Evolutionary conservation across 2,797 vertebrate species (phyloP), one percentile per base, ranked within the genome.

Genomic region (Gadopsis bispinosus): DNA sequence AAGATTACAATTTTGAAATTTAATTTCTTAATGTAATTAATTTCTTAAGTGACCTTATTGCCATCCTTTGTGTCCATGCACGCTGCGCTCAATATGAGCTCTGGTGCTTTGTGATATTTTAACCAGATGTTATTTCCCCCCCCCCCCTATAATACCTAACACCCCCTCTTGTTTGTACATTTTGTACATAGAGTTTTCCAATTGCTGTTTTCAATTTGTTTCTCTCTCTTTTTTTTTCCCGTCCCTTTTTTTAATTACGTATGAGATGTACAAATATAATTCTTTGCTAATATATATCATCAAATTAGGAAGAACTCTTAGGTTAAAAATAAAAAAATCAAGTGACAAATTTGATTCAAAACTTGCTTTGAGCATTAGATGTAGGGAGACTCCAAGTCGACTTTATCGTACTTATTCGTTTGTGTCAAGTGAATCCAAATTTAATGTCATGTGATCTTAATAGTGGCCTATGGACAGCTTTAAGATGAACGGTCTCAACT

Each of bases 241-340:
- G n/a, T n/a, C n/a, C n/a, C n/a, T 88, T 86, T 81, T 90, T 83
- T 80, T 81, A 79, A 90, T 89, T 83, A 80, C 86, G 39, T 93
- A 92, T 95, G 90, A 94, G 94, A 94, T 96, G 94, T 95, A 95
- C 93, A 95, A 95, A 95, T 95, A 94, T 94, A 93, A 95, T 95
- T 95, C 88, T 94, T 94, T 94, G 94, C 93, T 96, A 95, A 96
- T 96, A 96, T 96, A 96, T 96, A 95, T 95, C 92, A 94, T 91
- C 88, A 84, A 94, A 93, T 93, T 92, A 92, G 89, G 86, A 88
- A 73, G 77, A 47, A 86, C 87, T 77, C 80, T 88, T 91, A 89
- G 88, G 82, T 83, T 74, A 33, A 91, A 88, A 85, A 81, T 72
- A 17, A 56, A 53, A 80, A 89, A 92, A 93, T 92, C 84, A 86